These are phyloP conservation scores for Seriola rivoliana DNA, from an alignment of 2,113 vertebrate species.

Conservation along the genomic window DNA sequence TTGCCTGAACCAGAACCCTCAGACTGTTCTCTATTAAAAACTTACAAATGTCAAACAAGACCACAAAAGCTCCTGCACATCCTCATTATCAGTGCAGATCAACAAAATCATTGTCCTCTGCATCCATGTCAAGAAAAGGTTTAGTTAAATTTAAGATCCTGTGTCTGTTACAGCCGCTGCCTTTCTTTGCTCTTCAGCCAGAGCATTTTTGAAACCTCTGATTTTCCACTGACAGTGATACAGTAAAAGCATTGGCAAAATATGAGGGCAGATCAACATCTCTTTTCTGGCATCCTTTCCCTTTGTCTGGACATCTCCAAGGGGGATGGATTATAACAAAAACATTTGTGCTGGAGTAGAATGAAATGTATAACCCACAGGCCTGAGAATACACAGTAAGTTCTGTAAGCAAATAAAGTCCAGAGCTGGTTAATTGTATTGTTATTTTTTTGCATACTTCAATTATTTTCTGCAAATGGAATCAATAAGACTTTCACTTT, in stretches of 20 bases:
- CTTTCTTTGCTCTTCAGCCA: slow-evolving; percentile 54
- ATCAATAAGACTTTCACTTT: slow-evolving; percentile 38
- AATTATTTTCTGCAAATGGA: slow-evolving; percentile 41
- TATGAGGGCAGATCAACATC: slow-evolving; percentile 71
- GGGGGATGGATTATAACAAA: slow-evolving; percentile 60
- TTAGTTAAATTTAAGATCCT: slow-evolving; percentile 47
- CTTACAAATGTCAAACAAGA: slow-evolving; percentile 76
- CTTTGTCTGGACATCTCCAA: slow-evolving; percentile 63
- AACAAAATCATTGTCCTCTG: slow-evolving; percentile 46
- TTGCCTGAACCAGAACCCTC: slow-evolving; percentile 72
- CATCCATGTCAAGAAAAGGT: slow-evolving; percentile 43
- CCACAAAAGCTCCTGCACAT: slow-evolving; percentile 64
- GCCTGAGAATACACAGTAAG: slow-evolving; percentile 25
- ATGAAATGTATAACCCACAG: slow-evolving; percentile 51
- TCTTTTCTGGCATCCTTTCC: slow-evolving; percentile 53
- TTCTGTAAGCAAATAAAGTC: slow-evolving; percentile 45
- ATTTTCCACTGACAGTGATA: slow-evolving; percentile 62
- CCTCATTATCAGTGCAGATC: slow-evolving; percentile 60
- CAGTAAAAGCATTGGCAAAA: slow-evolving; percentile 65
- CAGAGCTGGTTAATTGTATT: slow-evolving; percentile 49
- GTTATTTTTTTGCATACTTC: slow-evolving; percentile 28
- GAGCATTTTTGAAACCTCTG: slow-evolving; percentile 50
- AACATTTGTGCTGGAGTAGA: slow-evolving; percentile 68
- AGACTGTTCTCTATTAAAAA: slow-evolving; percentile 76
- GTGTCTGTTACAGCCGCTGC: slow-evolving; percentile 27